Evolutionary conservation across 2,888 invertebrate species (phyloP).

Genomic region (Lucinisca nassula): DNA sequence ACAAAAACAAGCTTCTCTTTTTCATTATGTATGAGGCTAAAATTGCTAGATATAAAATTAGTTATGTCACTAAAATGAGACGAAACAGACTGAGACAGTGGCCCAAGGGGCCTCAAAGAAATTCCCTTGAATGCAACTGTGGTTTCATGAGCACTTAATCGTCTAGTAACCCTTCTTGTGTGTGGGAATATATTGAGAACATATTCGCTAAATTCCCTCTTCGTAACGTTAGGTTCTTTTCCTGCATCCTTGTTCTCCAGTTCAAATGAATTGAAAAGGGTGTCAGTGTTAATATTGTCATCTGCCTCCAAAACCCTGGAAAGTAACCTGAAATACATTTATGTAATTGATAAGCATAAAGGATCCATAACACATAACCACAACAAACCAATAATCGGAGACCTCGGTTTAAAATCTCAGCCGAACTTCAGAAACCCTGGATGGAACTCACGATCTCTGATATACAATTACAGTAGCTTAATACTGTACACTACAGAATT

Average conservation of each 20-base stretch:
- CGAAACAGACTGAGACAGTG: too few species aligned
- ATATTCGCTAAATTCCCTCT: not conserved
- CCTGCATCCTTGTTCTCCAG: not conserved
- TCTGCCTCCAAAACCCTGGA: not conserved
- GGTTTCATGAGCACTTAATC: not conserved
- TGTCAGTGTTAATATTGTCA: not conserved
- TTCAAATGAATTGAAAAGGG: not conserved
- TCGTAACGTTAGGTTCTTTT: not conserved
- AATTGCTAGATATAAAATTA: not conserved
- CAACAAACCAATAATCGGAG: too few species aligned
- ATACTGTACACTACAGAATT: too few species aligned
- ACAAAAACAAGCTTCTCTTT: not conserved
- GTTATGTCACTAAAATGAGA: too few species aligned
- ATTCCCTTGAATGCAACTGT: too few species aligned
- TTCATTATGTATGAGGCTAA: not conserved
- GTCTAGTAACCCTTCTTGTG: not conserved
- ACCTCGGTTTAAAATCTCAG: too few species aligned
- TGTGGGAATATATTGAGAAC: not conserved
- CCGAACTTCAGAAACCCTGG: too few species aligned
- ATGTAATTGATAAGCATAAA: too few species aligned
- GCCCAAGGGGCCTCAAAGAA: too few species aligned
- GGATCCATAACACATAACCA: too few species aligned
- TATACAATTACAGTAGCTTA: too few species aligned
- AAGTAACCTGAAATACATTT: conserved; percentile 6
- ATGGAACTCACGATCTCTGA: too few species aligned